phyloP scores from a whole-genome alignment of 1,140 invertebrate species.

The Plutomurus gul region DNA sequence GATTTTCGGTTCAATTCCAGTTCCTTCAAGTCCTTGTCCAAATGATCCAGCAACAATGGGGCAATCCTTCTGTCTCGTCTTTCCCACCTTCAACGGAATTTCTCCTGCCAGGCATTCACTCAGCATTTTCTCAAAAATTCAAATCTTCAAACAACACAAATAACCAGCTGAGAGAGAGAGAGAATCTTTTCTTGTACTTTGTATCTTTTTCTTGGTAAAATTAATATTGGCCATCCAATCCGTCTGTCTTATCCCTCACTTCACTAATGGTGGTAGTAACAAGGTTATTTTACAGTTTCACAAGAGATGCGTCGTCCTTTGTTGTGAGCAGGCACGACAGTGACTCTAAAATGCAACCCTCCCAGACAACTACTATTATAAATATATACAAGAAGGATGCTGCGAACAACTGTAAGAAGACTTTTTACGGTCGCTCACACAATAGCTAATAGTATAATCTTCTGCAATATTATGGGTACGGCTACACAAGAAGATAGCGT shows the following conservation, averaged over 20 bases:
- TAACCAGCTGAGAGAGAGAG: slow-evolving; percentile 4
- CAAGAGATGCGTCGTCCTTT: no score
- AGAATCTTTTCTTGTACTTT: not conserved
- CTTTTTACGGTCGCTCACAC: not conserved
- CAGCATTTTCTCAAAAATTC: not conserved
- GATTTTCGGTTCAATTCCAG: slow-evolving; percentile 26
- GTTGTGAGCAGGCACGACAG: no score
- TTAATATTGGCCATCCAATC: no score
- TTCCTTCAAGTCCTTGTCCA: slow-evolving; percentile 14
- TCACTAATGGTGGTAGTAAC: no score
- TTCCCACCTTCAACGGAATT: not conserved
- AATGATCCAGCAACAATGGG: not conserved
- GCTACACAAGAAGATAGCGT: not conserved
- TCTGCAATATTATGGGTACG: not conserved
- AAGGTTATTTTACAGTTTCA: no score
- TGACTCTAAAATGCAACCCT: no score
- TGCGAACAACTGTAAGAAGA: no score
- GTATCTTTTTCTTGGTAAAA: no score
- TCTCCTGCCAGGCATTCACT: not conserved
- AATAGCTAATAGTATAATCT: not conserved
- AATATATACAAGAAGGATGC: no score
- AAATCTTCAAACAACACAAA: not conserved
- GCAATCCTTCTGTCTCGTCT: not conserved
- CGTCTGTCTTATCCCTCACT: no score
- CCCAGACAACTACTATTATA: no score